Percentiles rank a stretch among this genome's conserved stretches.
Conservation (phyloP, 2,888 invertebrate genomes). For the Thyatira batis region DNA sequence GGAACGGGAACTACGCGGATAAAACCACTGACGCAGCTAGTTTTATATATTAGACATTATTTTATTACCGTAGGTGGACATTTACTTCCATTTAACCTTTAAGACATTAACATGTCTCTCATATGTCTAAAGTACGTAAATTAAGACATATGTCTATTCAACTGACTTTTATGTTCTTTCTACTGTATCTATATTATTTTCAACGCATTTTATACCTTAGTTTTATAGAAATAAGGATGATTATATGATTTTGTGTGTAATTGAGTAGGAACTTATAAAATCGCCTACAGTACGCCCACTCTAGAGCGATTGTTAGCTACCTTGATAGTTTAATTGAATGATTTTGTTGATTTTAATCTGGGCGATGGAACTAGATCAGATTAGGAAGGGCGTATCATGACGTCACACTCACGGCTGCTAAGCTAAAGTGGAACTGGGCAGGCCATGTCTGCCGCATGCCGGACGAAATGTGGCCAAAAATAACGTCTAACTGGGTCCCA, state of each 20-base stretch:
- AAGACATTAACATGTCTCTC: not conserved
- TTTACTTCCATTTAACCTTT: not conserved
- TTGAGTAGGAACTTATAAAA: not conserved
- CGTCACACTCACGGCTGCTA: no score
- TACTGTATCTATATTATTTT: not conserved
- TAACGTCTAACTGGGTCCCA: no score
- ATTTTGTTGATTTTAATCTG: constrained; percentile 2
- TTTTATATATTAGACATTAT: no score
- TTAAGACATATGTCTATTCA: constrained; percentile 23
- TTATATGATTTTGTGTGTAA: not conserved
- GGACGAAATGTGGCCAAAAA: no score
- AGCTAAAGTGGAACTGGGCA: no score
- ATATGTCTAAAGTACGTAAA: constrained; percentile 14
- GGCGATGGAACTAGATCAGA: no score
- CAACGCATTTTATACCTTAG: constrained; percentile 4
- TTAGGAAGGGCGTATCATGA: no score
- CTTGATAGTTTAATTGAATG: not conserved
- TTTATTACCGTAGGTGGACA: no score
- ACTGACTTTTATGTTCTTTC: constrained; percentile 17
- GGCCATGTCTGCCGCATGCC: no score
- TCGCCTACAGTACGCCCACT: not conserved
- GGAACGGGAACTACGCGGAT: no score
- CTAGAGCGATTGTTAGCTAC: not conserved
- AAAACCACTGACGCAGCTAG: no score
- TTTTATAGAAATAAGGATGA: not conserved